Evolutionary conservation across 2,797 vertebrate genomes (phyloP).

Genomic region (Chromis chromis): DNA sequence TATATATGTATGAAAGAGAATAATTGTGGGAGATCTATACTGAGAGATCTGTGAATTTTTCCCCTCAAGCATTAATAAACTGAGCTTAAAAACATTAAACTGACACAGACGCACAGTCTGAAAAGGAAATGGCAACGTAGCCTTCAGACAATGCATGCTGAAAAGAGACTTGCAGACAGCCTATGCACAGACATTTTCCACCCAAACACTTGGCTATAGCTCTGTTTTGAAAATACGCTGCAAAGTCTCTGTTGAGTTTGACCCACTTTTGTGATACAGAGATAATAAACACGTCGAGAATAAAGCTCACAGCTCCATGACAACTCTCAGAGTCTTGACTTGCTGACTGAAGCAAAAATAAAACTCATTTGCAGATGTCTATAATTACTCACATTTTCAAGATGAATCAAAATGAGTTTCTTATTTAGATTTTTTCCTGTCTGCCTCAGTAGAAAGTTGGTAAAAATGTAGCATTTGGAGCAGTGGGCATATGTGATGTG

Average conservation of each 20-base stretch:
- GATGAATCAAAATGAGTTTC: slow-evolving; percentile 40
- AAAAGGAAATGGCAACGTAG: slow-evolving; percentile 20
- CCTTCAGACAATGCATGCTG: slow-evolving; percentile 29
- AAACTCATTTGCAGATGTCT: slow-evolving; percentile 58
- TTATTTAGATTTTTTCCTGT: slow-evolving; percentile 22
- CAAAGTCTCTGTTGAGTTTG: slow-evolving; percentile 50
- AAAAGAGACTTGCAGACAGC: slow-evolving; percentile 25
- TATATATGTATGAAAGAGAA: not conserved
- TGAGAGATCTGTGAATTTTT: not conserved
- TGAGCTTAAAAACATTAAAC: not conserved
- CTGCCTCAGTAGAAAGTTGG: slow-evolving; percentile 20
- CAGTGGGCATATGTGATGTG: slow-evolving; percentile 46
- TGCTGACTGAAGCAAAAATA: slow-evolving; percentile 44
- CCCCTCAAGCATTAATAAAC: not conserved
- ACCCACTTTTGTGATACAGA: slow-evolving; percentile 67
- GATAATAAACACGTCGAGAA: slow-evolving; percentile 65
- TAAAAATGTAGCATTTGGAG: slow-evolving; percentile 22
- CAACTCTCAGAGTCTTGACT: slow-evolving; percentile 35
- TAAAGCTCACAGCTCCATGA: slow-evolving; percentile 31
- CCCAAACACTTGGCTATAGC: slow-evolving; percentile 31
- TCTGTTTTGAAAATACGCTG: slow-evolving; percentile 59
- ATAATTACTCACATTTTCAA: slow-evolving; percentile 33
- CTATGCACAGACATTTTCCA: slow-evolving; percentile 19
- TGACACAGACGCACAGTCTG: slow-evolving; percentile 19
- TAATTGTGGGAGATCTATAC: not conserved